Base-by-base conservation (phyloP, 2,888 invertebrate species). In the Pristionchus exspectatus region DNA sequence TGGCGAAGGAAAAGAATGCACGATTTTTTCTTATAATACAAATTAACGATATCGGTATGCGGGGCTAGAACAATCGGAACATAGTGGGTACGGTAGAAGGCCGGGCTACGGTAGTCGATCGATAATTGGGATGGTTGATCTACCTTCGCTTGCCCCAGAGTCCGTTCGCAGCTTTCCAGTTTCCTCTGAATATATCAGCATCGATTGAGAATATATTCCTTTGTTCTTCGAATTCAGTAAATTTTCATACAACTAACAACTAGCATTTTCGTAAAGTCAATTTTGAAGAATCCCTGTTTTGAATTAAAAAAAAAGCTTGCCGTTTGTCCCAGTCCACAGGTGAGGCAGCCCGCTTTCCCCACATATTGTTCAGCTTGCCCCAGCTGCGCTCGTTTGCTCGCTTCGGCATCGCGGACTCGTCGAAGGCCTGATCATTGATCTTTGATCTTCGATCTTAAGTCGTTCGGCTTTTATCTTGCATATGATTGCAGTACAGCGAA, bases 281-380 rank as follows among this genome's bases (percentile, higher is more conserved):
- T 38, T 38, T 38, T 38, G 38, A 38, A 2, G 38, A 38, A 38
- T 38, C 5, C 38, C 38, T 38, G 38, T 38, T 38, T 38, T 54
- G 7, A 83, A 83, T 38, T 50, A 54, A n/a, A 54, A 54, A 30
- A 18, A 21, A 18, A 21, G 18, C 72, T 14, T 38, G 74, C 87
- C 87, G 72, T 21, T 88, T 88, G 14, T 88, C 87, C 87, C 87
- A 88, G 24, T 88, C 87, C 18, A 33, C 74, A 4, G 87, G 54
- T n/a, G 33, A 54, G 10, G 66, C 72, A 0, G 87, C 56, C 30
- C 87, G 87, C 56, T 88, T 88, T 27, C 87, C 87, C 87, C 87
- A 88, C 87, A 88, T 88, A n/a, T 72, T 88, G 56, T 88, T 88
- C 56, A 88, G 56, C 74, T 88, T 88, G 74, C 33, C 74, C 87